Evolutionary conservation across 64 coral and sea anemone genomes (phyloP), one percentile per base, ranked within the genome.

Genomic region (Actinia equina): DNA sequence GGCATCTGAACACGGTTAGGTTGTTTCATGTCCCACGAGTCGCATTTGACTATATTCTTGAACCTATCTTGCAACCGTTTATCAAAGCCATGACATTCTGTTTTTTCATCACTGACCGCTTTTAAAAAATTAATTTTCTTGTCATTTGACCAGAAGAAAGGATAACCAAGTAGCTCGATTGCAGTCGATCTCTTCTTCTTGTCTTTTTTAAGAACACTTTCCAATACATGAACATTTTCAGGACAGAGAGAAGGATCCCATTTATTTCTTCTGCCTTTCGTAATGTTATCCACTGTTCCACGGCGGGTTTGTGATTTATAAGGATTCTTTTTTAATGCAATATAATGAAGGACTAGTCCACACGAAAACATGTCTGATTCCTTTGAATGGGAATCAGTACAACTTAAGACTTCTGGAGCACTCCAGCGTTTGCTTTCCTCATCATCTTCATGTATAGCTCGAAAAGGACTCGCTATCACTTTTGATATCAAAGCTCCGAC

Each of bases 261-360:
- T 85, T 46, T 7, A 76, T 83, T 57, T 52, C 49, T 7, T 7
- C 26, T 37, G 59, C 59, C 11, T 16, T 25, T 5, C 22, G 0
- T 3, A 8, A 80, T 80, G 43, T 80, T 80, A 4, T 0, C 23
- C 37, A 46, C 78, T 80, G 43, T 80, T 37, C 30, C 30, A 0
- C 0, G 30, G 30, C 0, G 30, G 30, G 0, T 37, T 37, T 37
- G 30, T 37, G 30, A 37, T 37, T 37, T 1, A 89, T 88, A 91
- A 18, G 89, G 93, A 74, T 95, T 86, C n/a, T 59, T 78, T 17
- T 51, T 60, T 6, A 59, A 26, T 27, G 61, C 60, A 13, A 95
- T 89, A 61, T 82, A 86, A 69, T 95, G 93, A 3, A 95, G 20
- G 14, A 95, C 61, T 8, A 95, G 93, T 26, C 89, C 93, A 18